Evolutionary conservation across 2,797 vertebrate genomes (phyloP).

Genomic region (Tamandua tetradactyla): DNA sequence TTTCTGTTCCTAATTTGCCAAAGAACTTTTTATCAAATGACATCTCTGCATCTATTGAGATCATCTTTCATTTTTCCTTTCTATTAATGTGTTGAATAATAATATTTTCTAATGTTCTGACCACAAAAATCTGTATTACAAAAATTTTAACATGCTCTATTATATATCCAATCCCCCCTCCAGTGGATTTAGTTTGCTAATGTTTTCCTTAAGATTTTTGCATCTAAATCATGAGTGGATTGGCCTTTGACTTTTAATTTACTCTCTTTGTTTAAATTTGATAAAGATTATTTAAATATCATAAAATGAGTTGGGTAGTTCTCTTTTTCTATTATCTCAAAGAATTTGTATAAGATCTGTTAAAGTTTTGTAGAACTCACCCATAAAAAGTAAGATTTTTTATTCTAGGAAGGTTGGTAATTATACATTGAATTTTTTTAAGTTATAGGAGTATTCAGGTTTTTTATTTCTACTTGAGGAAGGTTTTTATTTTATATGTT

Average conservation of each 20-base stretch:
- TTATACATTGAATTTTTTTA: not conserved
- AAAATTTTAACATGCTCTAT: not conserved
- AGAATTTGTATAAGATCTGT: not conserved
- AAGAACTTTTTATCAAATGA: not conserved
- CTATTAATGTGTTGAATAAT: not conserved
- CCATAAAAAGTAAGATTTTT: not conserved
- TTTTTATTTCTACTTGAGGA: not conserved
- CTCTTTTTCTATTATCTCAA: not conserved
- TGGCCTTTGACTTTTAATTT: slow-evolving; percentile 31
- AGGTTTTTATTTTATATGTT: not conserved
- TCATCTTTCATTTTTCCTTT: not conserved
- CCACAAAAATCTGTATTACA: not conserved
- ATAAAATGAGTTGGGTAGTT: not conserved
- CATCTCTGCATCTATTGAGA: not conserved
- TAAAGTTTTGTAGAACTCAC: not conserved
- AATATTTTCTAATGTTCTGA: not conserved
- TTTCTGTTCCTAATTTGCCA: not conserved
- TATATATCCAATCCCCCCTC: not conserved
- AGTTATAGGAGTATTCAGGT: not conserved
- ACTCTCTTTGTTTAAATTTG: not conserved
- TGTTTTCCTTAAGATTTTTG: not conserved
- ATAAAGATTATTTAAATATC: not conserved
- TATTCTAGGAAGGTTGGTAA: not conserved
- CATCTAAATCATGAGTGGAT: not conserved
- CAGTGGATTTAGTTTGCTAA: not conserved